Base-by-base conservation (phyloP, 2,888 invertebrate species). In the Cecidostiba fungosa region DNA sequence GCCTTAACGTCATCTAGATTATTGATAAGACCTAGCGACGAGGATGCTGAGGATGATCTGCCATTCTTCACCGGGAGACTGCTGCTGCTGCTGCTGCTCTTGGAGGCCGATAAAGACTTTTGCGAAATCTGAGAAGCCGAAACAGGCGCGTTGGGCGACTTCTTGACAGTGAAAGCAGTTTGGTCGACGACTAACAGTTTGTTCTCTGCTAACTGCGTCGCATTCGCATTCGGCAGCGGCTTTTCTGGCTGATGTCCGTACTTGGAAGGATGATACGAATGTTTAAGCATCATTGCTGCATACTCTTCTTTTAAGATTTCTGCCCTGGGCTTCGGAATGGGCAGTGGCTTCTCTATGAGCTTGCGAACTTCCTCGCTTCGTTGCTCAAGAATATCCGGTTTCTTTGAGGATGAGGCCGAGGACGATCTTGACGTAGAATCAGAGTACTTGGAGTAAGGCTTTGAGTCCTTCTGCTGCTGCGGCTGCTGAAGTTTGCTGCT, bases 311-410 rank as follows among this genome's bases (percentile, higher is more conserved):
- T 90, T 0, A 89, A 89, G 1, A 90, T 85, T 5, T 92, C 91
- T 0, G 90, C 88, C 3, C 91, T 88, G 0, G 91, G 90, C 77
- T 93, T 93, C 0, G 91, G 89, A 5, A 86, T 87, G 3, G 90
- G 89, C 47, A 91, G 70, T 4, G 92, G 91, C 73, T 93, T 93
- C 23, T 93, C 93, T 3, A 92, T 92, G 0, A 92, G 82, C 54
- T 93, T 93, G 0, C 92, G 88, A 14, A 91, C 92, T 16, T 93
- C 93, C 16, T 93, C 93, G 76, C 89, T 89, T 32, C 91, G 89
- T 39, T 92, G 91, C 62, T 93, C 93, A 8, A 90, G 88, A 26
- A 72, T 72, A 23, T 72, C 93, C 92, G 90, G 84, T 77, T 86
- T 88, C 84, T 77, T 87, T 10, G 82, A 74, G 3, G 74, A 29